Evolutionary conservation across 23 tunicate genomes (phyloP).

Genomic region (Styela plicata): DNA sequence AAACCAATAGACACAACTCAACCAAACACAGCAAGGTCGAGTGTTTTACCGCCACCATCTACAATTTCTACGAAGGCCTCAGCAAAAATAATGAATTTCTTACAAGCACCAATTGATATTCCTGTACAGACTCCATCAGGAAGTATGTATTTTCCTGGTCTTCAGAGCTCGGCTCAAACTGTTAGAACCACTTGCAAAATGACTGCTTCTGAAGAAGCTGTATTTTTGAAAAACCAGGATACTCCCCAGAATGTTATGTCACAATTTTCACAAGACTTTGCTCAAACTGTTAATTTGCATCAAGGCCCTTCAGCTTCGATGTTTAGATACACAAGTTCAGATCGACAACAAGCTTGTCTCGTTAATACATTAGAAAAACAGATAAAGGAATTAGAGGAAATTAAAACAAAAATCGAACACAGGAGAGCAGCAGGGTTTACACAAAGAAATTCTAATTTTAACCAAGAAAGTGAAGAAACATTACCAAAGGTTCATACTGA

Average conservation of each 20-base stretch:
- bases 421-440: constrained; percentile 1
- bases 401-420: constrained; percentile 50
- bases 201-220: not conserved
- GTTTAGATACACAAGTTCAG: constrained; percentile 14
- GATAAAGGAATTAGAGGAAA: constrained; percentile 69
- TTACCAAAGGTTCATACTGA: not conserved
- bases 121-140: constrained; percentile 92
- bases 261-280: not conserved
- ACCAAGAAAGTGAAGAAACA: not conserved
- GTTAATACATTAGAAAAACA: constrained; percentile 57
- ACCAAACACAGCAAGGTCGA: constrained; percentile 14
- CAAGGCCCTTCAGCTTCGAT: constrained; percentile 5
- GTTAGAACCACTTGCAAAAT: constrained; percentile 24
- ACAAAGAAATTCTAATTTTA: not conserved
- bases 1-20: not conserved
- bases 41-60: not conserved
- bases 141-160: constrained; percentile 74
- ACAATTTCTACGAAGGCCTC: not conserved
- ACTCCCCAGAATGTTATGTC: not conserved
- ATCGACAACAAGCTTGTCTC: constrained; percentile 34
- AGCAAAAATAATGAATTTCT: not conserved
- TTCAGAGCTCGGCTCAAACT: constrained; percentile 26
- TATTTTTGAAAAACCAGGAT: not conserved
- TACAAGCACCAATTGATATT: constrained; percentile 42
- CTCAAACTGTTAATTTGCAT: not conserved